phyloP scores from a whole-genome alignment of 2,113 vertebrate species.

The Phalacrocorax brasilianus region DNA sequence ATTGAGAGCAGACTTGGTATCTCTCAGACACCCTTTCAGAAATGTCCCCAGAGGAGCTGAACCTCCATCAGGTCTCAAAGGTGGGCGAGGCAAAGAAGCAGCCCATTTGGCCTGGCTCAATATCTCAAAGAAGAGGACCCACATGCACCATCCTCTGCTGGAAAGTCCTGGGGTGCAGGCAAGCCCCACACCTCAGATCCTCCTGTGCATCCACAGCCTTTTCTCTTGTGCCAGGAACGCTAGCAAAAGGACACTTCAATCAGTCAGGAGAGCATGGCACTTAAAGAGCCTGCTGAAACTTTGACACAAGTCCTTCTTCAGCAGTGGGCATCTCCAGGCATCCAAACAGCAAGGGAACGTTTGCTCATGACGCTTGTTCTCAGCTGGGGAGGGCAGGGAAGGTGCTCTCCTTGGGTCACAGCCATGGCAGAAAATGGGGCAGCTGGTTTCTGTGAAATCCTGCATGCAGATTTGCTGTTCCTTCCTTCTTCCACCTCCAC shows the following conservation, averaged over 20 bases:
- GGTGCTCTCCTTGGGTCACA: not conserved
- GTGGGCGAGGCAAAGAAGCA: not conserved
- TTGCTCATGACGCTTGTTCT: not conserved
- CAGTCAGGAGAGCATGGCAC: fast-evolving
- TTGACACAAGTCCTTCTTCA: not conserved
- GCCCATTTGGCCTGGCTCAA: not conserved
- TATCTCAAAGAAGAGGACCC: not conserved
- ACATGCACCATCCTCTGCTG: not conserved
- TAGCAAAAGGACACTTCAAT: not conserved
- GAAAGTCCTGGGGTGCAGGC: not conserved
- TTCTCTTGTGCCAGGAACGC: fast-evolving
- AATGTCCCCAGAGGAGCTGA: not conserved
- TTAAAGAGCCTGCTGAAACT: not conserved
- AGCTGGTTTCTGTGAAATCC: not conserved
- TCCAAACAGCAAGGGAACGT: not conserved
- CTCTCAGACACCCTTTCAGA: not conserved
- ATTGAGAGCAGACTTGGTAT: not conserved
- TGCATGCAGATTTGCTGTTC: not conserved
- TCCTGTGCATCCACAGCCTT: not conserved
- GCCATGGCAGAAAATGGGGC: not conserved
- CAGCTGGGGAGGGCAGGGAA: not conserved
- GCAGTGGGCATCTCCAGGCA: not conserved
- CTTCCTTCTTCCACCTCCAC: not conserved
- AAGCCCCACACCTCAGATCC: not conserved
- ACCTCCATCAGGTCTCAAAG: not conserved